Base-by-base conservation (phyloP, 2,797 vertebrate genomes). In the Lithobates pipiens region DNA sequence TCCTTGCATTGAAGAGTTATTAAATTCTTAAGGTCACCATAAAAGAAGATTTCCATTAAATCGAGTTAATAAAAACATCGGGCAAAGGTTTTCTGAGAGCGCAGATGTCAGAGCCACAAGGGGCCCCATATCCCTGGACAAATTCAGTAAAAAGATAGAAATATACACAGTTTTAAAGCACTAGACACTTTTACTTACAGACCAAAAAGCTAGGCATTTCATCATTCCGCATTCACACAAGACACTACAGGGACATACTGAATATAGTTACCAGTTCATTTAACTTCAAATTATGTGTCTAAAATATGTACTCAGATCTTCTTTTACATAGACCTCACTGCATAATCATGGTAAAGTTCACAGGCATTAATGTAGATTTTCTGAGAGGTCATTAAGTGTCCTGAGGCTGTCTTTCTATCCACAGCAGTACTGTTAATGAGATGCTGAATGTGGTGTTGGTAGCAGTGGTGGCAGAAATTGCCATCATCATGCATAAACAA, bases 21-120 rank as follows among this genome's bases (percentile, higher is more conserved):
- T 95, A 95, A 95, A 95, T 95, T 95, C 92, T 94, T 94, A 95
- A 95, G 95, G 95, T 95, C 95, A 95, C 92, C 88, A 91, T 91
- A 92, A 93, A 93, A 87, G 81, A 94, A 93, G 91, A 89, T 88
- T 94, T 94, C 92, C 91, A 93, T 94, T 95, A 94, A 95, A 95
- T 90, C 91, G 93, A 95, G 94, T 95, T 95, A 95, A 95, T 95
- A 95, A 95, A 95, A 95, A 94, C 91, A 94, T 92, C 91, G 92
- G 91, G 91, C 93, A 93, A 93, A 94, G 94, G 93, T 93, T 95
- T 94, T 88, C 91, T 88, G 91, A 90, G 91, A 93, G 91, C 90
- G 88, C 88, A 91, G 90, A 86, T 94, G 92, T 92, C 93, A 92
- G 91, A 93, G 90, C 89, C 89, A 88, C 90, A 89, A 91, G 92